Base-by-base conservation (phyloP, 2,888 invertebrate genomes). In the Pyrrhosoma nymphula region DNA sequence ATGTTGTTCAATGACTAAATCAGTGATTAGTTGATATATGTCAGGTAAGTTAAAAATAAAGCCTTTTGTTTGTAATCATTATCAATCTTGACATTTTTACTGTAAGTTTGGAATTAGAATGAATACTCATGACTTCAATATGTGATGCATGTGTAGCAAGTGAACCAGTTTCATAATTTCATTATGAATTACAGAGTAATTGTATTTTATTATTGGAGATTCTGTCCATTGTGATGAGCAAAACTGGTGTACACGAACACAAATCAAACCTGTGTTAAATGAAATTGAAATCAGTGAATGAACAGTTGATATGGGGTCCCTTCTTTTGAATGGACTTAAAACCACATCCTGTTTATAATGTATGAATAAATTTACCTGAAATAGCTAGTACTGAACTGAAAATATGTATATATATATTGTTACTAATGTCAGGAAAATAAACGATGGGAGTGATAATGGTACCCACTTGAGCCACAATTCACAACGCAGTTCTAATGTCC, bases 401-500 rank as follows among this genome's bases (percentile, higher is more conserved):
- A 93, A 47, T 93, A 47, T 93, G 69, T 69, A 47, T 0, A 75
- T 93, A 93, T 63, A 75, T 93, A 93, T 63, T 69, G 26, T 23
- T 93, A 47, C 47, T 75, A 14, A 26, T 91, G 35, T 63, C 60
- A 69, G 60, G 60, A 39, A 39, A 39, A 20, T n/a, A n/a, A 60
- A 8, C n/a, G 16, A 47, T 39, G 26, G 4, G 2, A 75, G 47
- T 63, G 47, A 69, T 35, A 16, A n/a, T 30, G 47, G 35, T 23
- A 47, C n/a, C 47, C 69, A n/a, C 47, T 93, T 39, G 35, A 60
- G 75, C 39, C 39, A n/a, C 30, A 69, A 47, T 56, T 23, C 39
- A 39, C 10, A n/a, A 26, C 18, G 23, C 89, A 47, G 47, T 55
- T 56, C 30, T n/a, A 91, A 14, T 91, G 35, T 35, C 60, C 60